Percentiles rank a stretch among this genome's conserved stretches.
phyloP scores from a whole-genome alignment of 1,140 invertebrate species.

The Eupeodes corollae region DNA sequence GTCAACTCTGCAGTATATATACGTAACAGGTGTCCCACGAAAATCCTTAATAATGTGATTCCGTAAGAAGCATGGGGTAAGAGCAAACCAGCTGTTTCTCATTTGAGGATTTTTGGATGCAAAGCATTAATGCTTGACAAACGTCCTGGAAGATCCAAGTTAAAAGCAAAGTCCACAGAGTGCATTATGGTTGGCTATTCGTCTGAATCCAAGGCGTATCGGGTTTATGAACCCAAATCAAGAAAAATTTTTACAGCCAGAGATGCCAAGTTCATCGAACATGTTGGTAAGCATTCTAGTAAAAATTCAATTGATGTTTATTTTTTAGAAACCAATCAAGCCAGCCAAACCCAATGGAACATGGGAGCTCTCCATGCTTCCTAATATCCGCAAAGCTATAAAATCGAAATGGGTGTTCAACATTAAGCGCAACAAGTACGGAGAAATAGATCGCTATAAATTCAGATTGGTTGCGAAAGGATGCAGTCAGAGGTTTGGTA shows the following conservation, averaged over 20 bases:
- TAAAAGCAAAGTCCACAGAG: not conserved
- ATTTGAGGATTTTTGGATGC: too few species aligned
- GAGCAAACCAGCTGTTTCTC: too few species aligned
- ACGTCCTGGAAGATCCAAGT: not conserved
- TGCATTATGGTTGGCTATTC: not conserved
- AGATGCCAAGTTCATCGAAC: not conserved
- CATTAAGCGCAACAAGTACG: conserved; percentile 6
- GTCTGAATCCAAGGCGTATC: not conserved
- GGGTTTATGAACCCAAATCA: not conserved
- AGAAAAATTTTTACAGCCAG: not conserved
- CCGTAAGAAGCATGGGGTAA: too few species aligned
- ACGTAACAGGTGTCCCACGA: conserved; percentile 3
- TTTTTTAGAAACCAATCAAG: too few species aligned
- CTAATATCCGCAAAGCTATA: conserved; percentile 6
- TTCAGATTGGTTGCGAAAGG: conserved; percentile 33
- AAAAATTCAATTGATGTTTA: too few species aligned
- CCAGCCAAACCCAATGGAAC: conserved; percentile 17
- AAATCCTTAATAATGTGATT: not conserved
- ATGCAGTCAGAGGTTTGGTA: conserved; percentile 26
- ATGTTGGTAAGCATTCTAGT: not conserved
- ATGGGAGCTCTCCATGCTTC: conserved; percentile 8
- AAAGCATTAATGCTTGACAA: too few species aligned
- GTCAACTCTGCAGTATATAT: conserved; percentile 20
- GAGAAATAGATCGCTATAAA: conserved; percentile 17
- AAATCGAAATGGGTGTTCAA: conserved; percentile 13